Evolutionary conservation across 2,888 invertebrate genomes (phyloP), one percentile per base, ranked within the genome.

Genomic region (Hypomecis atomaria): DNA sequence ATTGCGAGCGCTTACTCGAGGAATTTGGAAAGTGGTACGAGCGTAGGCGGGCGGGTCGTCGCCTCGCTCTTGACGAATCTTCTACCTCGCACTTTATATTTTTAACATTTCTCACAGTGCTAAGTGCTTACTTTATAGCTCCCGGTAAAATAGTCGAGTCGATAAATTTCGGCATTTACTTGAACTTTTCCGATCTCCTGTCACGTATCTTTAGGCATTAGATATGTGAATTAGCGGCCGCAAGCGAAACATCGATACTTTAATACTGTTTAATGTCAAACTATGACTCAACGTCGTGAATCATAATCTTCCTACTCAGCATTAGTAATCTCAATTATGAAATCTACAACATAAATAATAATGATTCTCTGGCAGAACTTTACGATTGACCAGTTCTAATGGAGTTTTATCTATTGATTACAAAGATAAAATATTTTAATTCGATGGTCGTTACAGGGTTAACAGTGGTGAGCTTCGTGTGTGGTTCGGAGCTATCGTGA

Each of bases 1-100:
- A 90, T 91, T 89, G 90, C 91, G 85, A 83, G 85, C 84, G 85
- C 87, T 88, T 86, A 84, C 87, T 85, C 82, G 84, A 87, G 88
- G 92, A 92, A 92, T 92, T 92, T 92, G 92, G 92, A 92, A 92
- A 92, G 92, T 90, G 85, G 89, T 86, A 86, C 86, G 75, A 62
- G 88, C 85, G 92, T 92, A 87, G 92, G 92, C 92, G 92, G 92
- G 87, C 92, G 76, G 86, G 92, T 89, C 83, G 79, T 79, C 52
- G 49, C 59, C 78, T 78, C 84, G 85, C 82, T 85, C 88, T 86
- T 89, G 88, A 90, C 89, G 89, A 87, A 89, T 90, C 86, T 87
- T 86, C 85, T 76, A 85, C 84, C 85, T 86, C 85, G 86, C 87
- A 86, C 83, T 85, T 86, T 86, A 85, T 88, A 86, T 87, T 88